Evolutionary conservation across 2,113 vertebrate species (phyloP).

Genomic region (Syrmaticus mikado): DNA sequence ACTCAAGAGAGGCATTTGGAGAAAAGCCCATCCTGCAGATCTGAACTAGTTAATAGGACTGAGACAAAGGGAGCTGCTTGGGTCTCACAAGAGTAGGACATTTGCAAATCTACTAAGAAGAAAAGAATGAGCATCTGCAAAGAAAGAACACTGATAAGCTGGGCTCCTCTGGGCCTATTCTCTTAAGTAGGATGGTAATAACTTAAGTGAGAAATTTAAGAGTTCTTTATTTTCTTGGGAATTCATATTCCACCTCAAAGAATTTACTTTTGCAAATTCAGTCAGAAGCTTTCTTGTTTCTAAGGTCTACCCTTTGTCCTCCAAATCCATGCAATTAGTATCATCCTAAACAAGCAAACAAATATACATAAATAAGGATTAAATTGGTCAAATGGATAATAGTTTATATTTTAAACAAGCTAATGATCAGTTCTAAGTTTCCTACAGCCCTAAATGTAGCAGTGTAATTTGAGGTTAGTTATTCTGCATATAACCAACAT

Average conservation of each 20-base stretch:
- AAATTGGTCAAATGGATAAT: not conserved
- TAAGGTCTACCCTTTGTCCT: rapidly evolving
- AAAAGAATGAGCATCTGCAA: not conserved
- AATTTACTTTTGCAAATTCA: not conserved
- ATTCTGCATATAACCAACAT: not conserved
- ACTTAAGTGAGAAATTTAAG: not conserved
- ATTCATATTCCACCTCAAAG: not conserved
- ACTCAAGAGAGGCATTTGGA: not conserved
- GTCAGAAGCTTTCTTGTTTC: not conserved
- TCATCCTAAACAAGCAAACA: not conserved
- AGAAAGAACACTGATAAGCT: not conserved
- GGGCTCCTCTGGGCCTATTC: not conserved
- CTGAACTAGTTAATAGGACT: not conserved
- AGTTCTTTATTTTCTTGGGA: not conserved
- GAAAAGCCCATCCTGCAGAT: not conserved
- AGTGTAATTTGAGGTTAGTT: not conserved
- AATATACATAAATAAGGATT: not conserved
- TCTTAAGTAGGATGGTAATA: not conserved
- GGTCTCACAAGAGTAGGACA: not conserved
- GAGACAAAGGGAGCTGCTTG: not conserved
- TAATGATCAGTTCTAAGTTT: not conserved
- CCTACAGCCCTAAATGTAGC: not conserved
- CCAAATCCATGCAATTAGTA: not conserved
- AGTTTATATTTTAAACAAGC: not conserved
- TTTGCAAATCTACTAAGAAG: not conserved